Conservation (phyloP, 2,888 invertebrate species). For the Linyphia triangularis region DNA sequence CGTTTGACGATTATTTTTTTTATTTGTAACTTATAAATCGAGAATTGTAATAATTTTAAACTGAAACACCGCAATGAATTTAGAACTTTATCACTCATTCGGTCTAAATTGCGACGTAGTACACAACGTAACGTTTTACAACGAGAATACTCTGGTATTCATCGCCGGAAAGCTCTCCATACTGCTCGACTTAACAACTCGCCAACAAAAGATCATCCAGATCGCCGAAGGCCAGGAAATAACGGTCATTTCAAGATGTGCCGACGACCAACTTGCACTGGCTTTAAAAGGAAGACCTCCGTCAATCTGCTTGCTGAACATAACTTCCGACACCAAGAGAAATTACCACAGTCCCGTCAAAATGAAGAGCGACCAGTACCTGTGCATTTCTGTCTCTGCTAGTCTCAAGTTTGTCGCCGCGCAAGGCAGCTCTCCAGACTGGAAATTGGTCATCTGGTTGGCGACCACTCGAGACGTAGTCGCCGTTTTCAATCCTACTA, state of each 20-base stretch:
- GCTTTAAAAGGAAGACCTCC: conserved; percentile 25
- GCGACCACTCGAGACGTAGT: conserved; percentile 10
- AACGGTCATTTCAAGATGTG: conserved; percentile 6
- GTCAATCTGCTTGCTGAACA: conserved; percentile 33
- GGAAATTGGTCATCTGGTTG: conserved; percentile 55
- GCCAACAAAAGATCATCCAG: conserved; percentile 11
- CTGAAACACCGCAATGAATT: conserved; percentile 40
- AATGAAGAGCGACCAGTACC: conserved; percentile 14
- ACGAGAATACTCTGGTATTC: conserved; percentile 35
- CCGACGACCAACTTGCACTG: background rate
- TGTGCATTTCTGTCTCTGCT: conserved; percentile 17
- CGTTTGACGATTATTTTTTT: background rate
- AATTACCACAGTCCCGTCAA: background rate
- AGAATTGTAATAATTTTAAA: background rate
- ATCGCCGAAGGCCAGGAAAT: conserved; percentile 29
- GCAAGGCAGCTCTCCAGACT: conserved; percentile 25
- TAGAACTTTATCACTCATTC: conserved; percentile 34
- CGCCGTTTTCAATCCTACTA: conserved; percentile 26
- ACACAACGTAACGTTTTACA: conserved; percentile 39
- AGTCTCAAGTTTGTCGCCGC: conserved; percentile 54
- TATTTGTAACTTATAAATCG: background rate
- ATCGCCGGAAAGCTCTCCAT: conserved; percentile 44
- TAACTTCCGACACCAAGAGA: conserved; percentile 29
- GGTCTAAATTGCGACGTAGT: conserved; percentile 5
- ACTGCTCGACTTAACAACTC: conserved; percentile 21